phyloP scores from a whole-genome alignment of 2,113 vertebrate species.

The Grallaria varia region DNA sequence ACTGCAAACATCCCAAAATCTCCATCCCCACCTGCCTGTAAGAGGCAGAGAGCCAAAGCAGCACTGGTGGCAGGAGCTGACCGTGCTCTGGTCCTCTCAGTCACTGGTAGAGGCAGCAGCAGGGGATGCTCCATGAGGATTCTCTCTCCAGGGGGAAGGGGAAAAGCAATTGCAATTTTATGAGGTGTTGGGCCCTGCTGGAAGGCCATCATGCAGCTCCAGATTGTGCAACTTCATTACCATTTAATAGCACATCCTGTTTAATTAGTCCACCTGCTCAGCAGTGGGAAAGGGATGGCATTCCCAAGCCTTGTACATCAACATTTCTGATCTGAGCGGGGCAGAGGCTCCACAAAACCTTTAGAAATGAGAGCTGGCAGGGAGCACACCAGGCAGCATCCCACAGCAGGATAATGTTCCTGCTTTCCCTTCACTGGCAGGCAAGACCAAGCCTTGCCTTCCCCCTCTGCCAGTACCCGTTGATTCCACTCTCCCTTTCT shows the following conservation, averaged over 20 bases:
- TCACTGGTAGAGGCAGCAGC: no score
- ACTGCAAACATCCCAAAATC: neutral
- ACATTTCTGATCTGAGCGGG: accelerated
- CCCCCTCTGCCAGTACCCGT: neutral
- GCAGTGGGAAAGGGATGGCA: neutral
- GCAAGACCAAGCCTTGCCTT: neutral
- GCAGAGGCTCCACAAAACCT: neutral
- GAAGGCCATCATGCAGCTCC: accelerated
- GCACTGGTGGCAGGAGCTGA: neutral
- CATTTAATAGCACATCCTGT: neutral
- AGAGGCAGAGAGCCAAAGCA: neutral
- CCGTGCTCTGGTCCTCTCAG: neutral
- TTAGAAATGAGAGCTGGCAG: neutral
- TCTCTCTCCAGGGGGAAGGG: neutral
- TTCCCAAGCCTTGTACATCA: neutral
- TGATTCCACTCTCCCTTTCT: neutral
- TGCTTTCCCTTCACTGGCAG: neutral
- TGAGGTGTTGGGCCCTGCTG: neutral
- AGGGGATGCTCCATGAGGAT: neutral
- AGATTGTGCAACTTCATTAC: neutral
- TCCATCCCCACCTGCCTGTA: neutral
- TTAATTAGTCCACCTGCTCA: neutral
- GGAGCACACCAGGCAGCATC: neutral
- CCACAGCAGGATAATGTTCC: neutral
- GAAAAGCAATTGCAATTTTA: neutral